These are phyloP conservation scores for Spea hammondii DNA, from an alignment of 2,797 vertebrate genomes.

Conservation along the genomic window DNA sequence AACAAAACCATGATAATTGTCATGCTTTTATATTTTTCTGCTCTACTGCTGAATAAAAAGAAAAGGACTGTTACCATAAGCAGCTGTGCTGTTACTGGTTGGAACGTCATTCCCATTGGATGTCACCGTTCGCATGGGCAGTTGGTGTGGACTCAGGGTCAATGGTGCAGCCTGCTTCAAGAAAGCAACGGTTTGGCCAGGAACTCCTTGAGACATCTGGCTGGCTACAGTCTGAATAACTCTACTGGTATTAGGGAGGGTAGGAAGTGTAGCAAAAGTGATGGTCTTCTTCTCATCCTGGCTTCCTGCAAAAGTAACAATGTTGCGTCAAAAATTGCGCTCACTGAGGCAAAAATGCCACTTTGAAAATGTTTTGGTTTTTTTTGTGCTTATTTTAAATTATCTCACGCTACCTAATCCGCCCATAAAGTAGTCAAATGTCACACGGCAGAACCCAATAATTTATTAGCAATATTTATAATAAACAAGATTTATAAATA, in stretches of 20 bases:
- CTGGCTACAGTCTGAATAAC: slow-evolving; percentile 90
- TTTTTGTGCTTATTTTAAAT: no score
- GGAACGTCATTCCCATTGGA: slow-evolving; percentile 90
- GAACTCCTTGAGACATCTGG: slow-evolving; percentile 70
- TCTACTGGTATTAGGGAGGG: slow-evolving; percentile 73
- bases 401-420: no score
- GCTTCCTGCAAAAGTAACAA: slow-evolving; percentile 46
- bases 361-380: no score
- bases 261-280: slow-evolving; percentile 70
- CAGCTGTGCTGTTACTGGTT: slow-evolving; percentile 72
- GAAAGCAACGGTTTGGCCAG: slow-evolving; percentile 75
- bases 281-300: slow-evolving; percentile 73
- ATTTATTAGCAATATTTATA: no score
- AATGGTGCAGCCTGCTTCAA: slow-evolving; percentile 77
- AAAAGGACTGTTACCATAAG: slow-evolving; percentile 74
- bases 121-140: slow-evolving; percentile 83
- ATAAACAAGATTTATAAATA: no score
- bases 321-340: background rate
- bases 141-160: slow-evolving; percentile 83
- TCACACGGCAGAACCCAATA: no score
- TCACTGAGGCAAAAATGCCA: no score
- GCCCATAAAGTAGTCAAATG: no score
- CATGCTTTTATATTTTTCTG: no score
- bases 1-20: no score
- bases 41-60: no score